Percentiles rank a stretch among this genome's conserved stretches.
Conservation (phyloP, 1,140 invertebrate genomes). For the Drosophila repleta region DNA sequence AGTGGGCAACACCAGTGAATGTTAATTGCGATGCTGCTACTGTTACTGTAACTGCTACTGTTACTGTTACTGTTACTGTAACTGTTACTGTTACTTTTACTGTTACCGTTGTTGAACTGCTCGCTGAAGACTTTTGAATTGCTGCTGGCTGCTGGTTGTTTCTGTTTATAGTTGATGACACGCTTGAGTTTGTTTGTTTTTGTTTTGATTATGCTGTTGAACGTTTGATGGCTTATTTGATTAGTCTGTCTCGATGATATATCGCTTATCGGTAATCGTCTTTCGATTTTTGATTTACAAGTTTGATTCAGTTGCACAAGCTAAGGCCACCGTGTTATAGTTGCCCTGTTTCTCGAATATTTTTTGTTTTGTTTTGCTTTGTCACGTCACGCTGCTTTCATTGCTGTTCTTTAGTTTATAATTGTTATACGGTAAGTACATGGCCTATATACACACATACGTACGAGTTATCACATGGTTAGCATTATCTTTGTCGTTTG, state of each 20-base stretch:
- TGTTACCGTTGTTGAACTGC: constrained; percentile 8
- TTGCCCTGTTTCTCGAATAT: constrained; percentile 65
- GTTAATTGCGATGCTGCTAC: constrained; percentile 9
- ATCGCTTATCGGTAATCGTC: constrained; percentile 21
- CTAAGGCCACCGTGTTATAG: constrained; percentile 73
- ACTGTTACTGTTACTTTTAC: neutral
- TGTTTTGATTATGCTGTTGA: neutral
- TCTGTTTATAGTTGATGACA: constrained; percentile 26
- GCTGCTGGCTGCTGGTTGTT: neutral
- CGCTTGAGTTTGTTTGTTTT: constrained; percentile 43
- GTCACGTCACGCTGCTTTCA: constrained; percentile 15
- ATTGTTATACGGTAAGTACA: constrained; percentile 64
- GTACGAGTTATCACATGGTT: constrained; percentile 77
- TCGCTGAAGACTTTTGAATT: constrained; percentile 3
- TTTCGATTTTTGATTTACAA: constrained; percentile 36
- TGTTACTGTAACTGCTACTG: constrained; percentile 2
- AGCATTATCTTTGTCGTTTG: constrained; percentile 56
- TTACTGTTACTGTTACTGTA: constrained; percentile 8
- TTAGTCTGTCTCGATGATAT: constrained; percentile 16
- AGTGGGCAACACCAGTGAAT: neutral
- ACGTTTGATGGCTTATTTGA: constrained; percentile 4
- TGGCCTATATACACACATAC: constrained; percentile 64
- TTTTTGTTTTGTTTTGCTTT: constrained; percentile 39
- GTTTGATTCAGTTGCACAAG: constrained; percentile 72
- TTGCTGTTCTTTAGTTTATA: constrained; percentile 63